phyloP scores from a whole-genome alignment of 2,888 invertebrate genomes.

The Suillia variegata region DNA sequence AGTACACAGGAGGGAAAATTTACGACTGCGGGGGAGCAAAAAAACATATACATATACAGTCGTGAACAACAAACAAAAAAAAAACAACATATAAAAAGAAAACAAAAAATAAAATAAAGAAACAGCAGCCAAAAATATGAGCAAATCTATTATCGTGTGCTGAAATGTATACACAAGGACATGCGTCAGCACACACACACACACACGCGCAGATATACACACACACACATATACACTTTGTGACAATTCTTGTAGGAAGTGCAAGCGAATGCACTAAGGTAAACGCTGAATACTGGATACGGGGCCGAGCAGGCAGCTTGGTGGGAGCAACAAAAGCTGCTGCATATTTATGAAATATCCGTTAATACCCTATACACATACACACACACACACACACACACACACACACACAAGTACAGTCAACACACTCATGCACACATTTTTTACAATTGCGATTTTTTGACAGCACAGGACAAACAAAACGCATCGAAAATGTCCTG shows the following conservation, averaged over 20 bases:
- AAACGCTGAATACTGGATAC: no score
- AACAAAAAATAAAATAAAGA: no score
- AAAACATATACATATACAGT: conserved; percentile 41
- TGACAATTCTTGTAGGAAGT: conserved; percentile 32
- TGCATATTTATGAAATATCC: conserved; percentile 19
- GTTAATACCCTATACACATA: background rate
- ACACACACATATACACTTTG: background rate
- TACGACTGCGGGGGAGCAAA: conserved; percentile 32
- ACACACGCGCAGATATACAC: background rate
- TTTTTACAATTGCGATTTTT: conserved; percentile 5
- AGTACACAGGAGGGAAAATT: conserved; percentile 44
- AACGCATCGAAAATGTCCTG: conserved; percentile 3
- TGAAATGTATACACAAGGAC: conserved; percentile 25
- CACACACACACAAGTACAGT: no score
- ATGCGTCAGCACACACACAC: conserved; percentile 23
- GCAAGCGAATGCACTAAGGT: conserved; percentile 27
- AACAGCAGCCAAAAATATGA: conserved; percentile 13
- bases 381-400: background rate
- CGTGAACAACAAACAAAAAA: conserved; percentile 26
- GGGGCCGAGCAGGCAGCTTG: background rate
- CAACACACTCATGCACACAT: no score
- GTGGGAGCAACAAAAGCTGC: background rate
- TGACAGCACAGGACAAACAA: conserved; percentile 10
- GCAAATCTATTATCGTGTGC: conserved; percentile 41
- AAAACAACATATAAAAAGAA: no score